phyloP scores from a whole-genome alignment of 2,113 vertebrate genomes.

The Nipponia nippon region DNA sequence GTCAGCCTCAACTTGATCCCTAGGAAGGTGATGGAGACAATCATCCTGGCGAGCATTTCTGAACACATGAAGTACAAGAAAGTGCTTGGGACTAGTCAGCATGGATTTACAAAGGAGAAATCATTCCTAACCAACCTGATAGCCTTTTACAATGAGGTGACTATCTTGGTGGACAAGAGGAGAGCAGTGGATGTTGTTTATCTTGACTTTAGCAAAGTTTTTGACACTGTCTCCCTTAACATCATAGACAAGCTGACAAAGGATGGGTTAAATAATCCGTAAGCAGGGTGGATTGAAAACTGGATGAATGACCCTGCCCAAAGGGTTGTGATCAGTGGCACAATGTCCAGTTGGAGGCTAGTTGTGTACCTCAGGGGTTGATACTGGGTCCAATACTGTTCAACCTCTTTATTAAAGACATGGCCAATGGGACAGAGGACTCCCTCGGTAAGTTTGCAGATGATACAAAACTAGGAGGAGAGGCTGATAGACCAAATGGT shows the following conservation, averaged over 20 bases:
- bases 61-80: background rate
- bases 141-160: background rate
- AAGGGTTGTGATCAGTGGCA: background rate
- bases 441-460: background rate
- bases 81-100: background rate
- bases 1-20: background rate
- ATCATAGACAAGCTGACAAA: background rate
- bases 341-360: background rate
- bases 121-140: background rate
- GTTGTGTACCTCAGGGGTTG: background rate
- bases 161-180: background rate
- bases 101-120: background rate
- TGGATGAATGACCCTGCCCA: background rate
- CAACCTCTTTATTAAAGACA: background rate
- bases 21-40: background rate
- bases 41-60: background rate
- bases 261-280: background rate
- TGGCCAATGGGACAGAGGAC: background rate
- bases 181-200: background rate
- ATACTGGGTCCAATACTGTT: background rate
- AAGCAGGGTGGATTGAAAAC: background rate
- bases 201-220: background rate
- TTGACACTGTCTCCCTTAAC: background rate
- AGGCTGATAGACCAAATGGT: background rate
- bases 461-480: background rate